Base-by-base conservation (phyloP, 2,113 vertebrate genomes). In the Orthonyx spaldingii region DNA sequence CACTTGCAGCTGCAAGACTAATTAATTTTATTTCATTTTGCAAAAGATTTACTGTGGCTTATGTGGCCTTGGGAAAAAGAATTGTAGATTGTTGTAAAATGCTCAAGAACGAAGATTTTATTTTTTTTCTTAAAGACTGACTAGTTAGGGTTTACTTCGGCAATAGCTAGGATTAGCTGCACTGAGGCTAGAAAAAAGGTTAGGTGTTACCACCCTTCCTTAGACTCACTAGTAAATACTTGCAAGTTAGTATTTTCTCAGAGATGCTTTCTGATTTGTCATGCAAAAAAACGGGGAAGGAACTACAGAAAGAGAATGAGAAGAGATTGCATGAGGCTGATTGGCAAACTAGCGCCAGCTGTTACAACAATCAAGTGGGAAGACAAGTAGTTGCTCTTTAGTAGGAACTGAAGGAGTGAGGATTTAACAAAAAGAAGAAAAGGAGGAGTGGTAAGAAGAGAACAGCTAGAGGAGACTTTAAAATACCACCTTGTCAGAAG, bases 11-110 rank as follows among this genome's bases (percentile, higher is more conserved):
- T 55, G 74, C 82, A 92, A 91, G 71, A 86, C 94, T 93, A 92
- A 94, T 86, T 90, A 86, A 93, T 90, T 96, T 92, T 92, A 41
- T 59, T 76, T 86, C 66, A 77, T 63, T 95, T 94, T 84, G 83
- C 27, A 78, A 52, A 86, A 95, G 80, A 96, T 93, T 93, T 93
- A 90, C 78, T 87, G 37, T 74, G 86, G 42, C 50, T 92, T 95
- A 81, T 66, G 42, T 23, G 5, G 63, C 56, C 42, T 20, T n/a
- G 52, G 42, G 56, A 90, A 66, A 70, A 90, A 50, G 56, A 89
- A 26, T 33, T 49, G 50, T 61, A 77, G 59, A 23, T 83, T 80
- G 55, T 39, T 90, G 21, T 77, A 64, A 90, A 84, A 35, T 71
- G 55, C 37, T 86, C 23, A 55, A 63, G 71, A 78, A 77, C 16